A percentile compares a stretch with the other conserved stretches of the same genome.
Conservation (phyloP, 2,797 vertebrate genomes). For the Rousettus madagascariensis region DNA sequence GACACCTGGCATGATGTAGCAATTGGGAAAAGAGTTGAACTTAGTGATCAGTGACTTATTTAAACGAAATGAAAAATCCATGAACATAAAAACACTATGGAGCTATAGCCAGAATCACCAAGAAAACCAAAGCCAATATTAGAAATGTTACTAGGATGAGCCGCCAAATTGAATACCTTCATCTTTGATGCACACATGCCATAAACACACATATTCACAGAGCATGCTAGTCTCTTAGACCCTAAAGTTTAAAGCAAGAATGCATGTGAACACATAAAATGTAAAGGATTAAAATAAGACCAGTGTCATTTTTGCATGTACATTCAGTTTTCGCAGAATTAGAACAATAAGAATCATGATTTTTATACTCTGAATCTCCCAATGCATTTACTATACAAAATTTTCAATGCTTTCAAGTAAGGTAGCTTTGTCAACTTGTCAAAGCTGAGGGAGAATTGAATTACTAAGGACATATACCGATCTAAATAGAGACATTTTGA, state of each 20-base stretch:
- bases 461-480: not conserved
- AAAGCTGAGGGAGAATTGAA: not conserved
- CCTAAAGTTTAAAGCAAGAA: not conserved
- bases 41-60: conserved; percentile 70
- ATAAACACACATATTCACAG: not conserved
- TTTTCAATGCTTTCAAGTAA: not conserved
- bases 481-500: not conserved
- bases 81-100: conserved; percentile 39
- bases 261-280: not conserved
- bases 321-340: not conserved
- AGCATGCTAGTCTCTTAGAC: not conserved
- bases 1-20: conserved; percentile 31
- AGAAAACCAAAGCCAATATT: not conserved
- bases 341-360: not conserved
- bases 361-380: not conserved
- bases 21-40: conserved; percentile 39
- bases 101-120: not conserved
- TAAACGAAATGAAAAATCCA: conserved; percentile 74
- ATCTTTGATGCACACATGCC: not conserved
- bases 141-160: not conserved
- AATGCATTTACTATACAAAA: not conserved
- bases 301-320: not conserved
- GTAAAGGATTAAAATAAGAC: not conserved
- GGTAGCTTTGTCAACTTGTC: not conserved
- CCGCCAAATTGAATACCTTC: conserved; percentile 35